Base-by-base conservation (phyloP, 1,140 invertebrate genomes). In the Zaprionus africanus region DNA sequence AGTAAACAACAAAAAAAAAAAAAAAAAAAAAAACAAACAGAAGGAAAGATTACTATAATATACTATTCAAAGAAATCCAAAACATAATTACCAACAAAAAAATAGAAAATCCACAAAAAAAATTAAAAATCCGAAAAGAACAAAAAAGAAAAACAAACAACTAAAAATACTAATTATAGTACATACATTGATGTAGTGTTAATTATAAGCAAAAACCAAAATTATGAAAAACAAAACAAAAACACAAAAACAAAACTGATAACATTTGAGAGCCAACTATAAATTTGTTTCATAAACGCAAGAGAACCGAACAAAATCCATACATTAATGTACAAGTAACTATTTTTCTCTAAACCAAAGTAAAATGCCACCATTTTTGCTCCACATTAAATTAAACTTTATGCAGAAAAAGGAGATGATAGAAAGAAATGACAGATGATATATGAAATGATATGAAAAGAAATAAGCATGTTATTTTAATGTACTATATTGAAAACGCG, bases 51-150 rank as follows among this genome's bases (percentile, higher is more conserved):
- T 81, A 81, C 71, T 81, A 90, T 88, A 88, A 87, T 84, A 88
- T 90, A 81, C 84, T 87, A 87, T 87, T 87, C 84, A 91, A 91
- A 91, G 90, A 87, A 91, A 91, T 91, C 90, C 90, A 91, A 90
- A 91, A 91, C 90, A 91, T 91, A 90, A 91, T 81, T 90, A 86
- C 85, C 82, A 83, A 83, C 64, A 81, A 79, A 69, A 74, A 62
- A 68, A 51, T 57, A 70, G 41, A 69, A 79, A 79, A 75, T 62
- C 66, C 26, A 15, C 4, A 51, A 64, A 71, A 76, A 66, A 81
- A 85, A 79, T 76, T 75, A 70, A 79, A 83, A 88, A 80, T 41
- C 78, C 69, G 77, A 11, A 61, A 68, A 61, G 62, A 70, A 24
- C 57, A 63, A 41, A 68, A 71, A 57, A 66, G 70, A 71, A 24